Evolutionary conservation across 92 coral and sea anemone genomes (phyloP).

Genomic region (Porites evermanni): DNA sequence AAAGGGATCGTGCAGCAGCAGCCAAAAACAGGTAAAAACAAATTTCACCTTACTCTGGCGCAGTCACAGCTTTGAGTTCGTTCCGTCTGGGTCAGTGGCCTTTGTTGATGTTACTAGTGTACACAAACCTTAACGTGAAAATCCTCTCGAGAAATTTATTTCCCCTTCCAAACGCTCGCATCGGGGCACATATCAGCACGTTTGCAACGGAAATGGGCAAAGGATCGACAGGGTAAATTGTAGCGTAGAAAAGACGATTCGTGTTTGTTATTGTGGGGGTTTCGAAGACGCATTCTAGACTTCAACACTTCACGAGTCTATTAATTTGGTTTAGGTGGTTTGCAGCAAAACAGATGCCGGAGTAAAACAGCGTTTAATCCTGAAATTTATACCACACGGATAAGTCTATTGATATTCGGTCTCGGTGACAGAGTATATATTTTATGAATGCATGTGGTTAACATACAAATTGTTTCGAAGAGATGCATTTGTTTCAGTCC

Average conservation of each 20-base stretch:
- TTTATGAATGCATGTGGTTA: slow-evolving; percentile 73
- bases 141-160: slow-evolving; percentile 43
- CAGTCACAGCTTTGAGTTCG: background rate
- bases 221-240: slow-evolving; percentile 52
- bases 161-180: slow-evolving; percentile 36
- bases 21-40: slow-evolving; percentile 96
- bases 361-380: slow-evolving; percentile 80
- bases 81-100: slow-evolving; percentile 13
- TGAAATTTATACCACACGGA: slow-evolving; percentile 83
- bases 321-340: slow-evolving; percentile 81
- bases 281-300: slow-evolving; percentile 67
- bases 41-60: background rate
- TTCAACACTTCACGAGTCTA: slow-evolving; percentile 60
- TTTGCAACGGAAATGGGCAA: slow-evolving; percentile 81
- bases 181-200: slow-evolving; percentile 69
- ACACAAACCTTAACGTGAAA: slow-evolving; percentile 28
- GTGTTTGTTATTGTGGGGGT: slow-evolving; percentile 43
- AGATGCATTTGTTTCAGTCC: slow-evolving; percentile 20
- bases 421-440: slow-evolving; percentile 55
- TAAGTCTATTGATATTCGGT: slow-evolving; percentile 71
- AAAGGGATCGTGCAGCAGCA: slow-evolving; percentile 99
- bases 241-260: slow-evolving; percentile 50
- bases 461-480: slow-evolving; percentile 52
- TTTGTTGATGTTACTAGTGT: slow-evolving; percentile 18
- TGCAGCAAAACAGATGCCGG: slow-evolving; percentile 72